These are phyloP conservation scores for Hypsibius dujardini DNA, from an alignment of 1,140 invertebrate species.

Conservation along the genomic window DNA sequence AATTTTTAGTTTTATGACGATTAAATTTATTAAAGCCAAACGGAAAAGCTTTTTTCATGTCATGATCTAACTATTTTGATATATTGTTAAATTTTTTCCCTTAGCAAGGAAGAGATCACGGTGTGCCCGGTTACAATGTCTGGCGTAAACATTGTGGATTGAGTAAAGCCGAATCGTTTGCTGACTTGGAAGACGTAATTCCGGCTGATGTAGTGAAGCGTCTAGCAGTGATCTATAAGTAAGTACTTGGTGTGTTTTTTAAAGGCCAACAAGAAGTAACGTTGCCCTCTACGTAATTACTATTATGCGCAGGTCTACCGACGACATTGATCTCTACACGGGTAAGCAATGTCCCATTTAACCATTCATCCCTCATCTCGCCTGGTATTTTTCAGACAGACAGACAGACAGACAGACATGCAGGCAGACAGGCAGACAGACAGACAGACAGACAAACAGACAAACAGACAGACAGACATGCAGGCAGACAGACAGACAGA, in stretches of 20 bases:
- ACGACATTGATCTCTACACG: neutral
- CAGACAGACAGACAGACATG: no score
- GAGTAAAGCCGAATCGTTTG: conserved; percentile 32
- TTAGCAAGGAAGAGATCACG: conserved; percentile 40
- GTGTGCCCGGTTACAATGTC: conserved; percentile 38
- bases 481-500: no score
- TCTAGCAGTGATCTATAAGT: conserved; percentile 26
- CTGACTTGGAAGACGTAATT: conserved; percentile 31
- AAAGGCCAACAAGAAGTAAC: neutral
- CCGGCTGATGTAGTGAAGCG: conserved; percentile 26
- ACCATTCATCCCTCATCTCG: neutral
- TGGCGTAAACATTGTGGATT: conserved; percentile 36
- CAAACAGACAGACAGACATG: no score
- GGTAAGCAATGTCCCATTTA: neutral
- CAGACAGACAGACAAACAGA: no score
- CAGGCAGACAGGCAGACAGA: no score
- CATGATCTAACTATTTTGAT: neutral
- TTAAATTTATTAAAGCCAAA: neutral
- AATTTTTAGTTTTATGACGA: neutral
- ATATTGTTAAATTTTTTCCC: conserved; percentile 23
- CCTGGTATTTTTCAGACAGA: neutral
- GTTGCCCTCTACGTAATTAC: neutral
- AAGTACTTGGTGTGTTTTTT: neutral
- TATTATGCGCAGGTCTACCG: neutral
- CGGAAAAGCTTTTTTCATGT: neutral